Base-by-base conservation (phyloP, 2,113 vertebrate genomes). In the Sula dactylatra region DNA sequence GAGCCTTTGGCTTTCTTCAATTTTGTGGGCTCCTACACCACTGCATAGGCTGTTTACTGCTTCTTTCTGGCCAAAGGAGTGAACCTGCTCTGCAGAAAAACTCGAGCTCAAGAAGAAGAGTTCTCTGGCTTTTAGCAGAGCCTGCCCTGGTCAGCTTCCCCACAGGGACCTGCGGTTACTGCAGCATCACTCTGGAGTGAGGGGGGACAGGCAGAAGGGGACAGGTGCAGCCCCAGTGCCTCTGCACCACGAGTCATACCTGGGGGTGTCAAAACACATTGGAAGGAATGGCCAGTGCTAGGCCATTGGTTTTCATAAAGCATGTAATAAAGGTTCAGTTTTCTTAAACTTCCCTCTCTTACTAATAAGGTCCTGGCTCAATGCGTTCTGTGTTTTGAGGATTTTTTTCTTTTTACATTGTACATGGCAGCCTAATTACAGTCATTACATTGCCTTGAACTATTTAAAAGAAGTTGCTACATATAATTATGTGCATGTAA, bases 381-480 rank as follows among this genome's bases (percentile, higher is more conserved):
- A 70, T 5, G 27, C 1, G 2, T 71, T 74, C 52, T 10, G 3
- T 69, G 87, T 90, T 92, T 82, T 7, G 55, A 31, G 31, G 50
- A 21, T 6, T 73, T 79, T 77, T 72, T 77, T 56, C 66, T 74
- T 76, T 78, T 79, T 90, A 38, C 69, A 76, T 88, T 62, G 31
- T 38, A 61, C 65, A 42, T 91, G 80, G 88, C 96, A 95, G 90
- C 56, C 83, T 96, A 94, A 96, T 97, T 93, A 88, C 69, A 96
- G 87, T 90, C 44, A 91, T 95, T 95, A 88, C 61, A 27, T 38
- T 80, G 77, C 92, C 80, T 88, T 27, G 3, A 94, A 89, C 61
- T 61, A 58, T 72, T 88, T 88, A 72, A 93, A 95, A 92, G 64
- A 82, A 86, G 56, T 76, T 93, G 54, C 69, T 90, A 45, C 84